phyloP scores from a whole-genome alignment of 2,113 vertebrate species.

The Pollimyrus isidori region DNA sequence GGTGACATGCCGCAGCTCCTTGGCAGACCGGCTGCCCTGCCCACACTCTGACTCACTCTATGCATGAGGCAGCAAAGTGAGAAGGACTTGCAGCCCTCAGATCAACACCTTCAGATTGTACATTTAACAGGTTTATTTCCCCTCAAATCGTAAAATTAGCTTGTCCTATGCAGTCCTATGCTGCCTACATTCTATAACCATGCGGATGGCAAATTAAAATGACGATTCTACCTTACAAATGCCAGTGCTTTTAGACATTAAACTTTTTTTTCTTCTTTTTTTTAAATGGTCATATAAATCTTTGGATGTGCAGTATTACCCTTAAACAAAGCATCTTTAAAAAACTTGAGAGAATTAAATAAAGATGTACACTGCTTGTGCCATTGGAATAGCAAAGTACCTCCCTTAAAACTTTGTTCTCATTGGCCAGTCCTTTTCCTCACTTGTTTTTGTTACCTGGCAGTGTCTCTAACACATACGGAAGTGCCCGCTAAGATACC shows the following conservation, averaged over 20 bases:
- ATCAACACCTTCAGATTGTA: conserved; percentile 64
- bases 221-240: conserved; percentile 72
- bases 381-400: conserved; percentile 71
- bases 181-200: conserved; percentile 70
- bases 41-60: conserved; percentile 52
- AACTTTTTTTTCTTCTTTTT: conserved; percentile 53
- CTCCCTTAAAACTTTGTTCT: conserved; percentile 67
- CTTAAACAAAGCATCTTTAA: conserved; percentile 67
- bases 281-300: conserved; percentile 69
- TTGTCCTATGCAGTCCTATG: conserved; percentile 61
- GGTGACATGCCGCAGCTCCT: conserved; percentile 46
- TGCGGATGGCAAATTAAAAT: conserved; percentile 70
- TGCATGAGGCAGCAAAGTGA: conserved; percentile 36
- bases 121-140: conserved; percentile 56
- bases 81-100: conserved; percentile 54
- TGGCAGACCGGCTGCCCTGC: conserved; percentile 66
- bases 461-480: conserved; percentile 81
- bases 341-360: conserved; percentile 70
- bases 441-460: conserved; percentile 61
- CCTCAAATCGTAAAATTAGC: conserved; percentile 63
- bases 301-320: conserved; percentile 81
- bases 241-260: conserved; percentile 75
- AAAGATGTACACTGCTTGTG: conserved; percentile 62
- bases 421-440: conserved; percentile 58
- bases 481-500: conserved; percentile 76